Conservation (phyloP, 2,113 vertebrate genomes). For the Lampris megalopsis region DNA sequence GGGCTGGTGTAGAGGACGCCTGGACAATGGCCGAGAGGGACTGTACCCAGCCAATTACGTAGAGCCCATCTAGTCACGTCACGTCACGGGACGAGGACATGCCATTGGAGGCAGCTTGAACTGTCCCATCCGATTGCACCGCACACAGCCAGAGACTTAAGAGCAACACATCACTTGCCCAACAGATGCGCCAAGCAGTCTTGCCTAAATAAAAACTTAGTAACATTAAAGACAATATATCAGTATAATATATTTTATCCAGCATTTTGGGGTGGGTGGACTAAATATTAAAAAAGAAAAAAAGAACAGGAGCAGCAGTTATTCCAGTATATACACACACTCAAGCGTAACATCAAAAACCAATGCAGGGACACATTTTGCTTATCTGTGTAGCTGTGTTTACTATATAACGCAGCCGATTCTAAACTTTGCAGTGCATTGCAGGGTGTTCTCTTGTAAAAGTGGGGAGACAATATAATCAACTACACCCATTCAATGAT, state of each 20-base stretch:
- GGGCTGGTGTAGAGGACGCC: constrained; percentile 97
- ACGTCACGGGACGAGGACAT: constrained; percentile 65
- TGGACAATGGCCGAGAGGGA: constrained; percentile 93
- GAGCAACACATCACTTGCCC: constrained; percentile 81
- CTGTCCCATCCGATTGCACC: constrained; percentile 78
- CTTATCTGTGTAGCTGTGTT: constrained; percentile 77
- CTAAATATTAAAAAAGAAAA: constrained; percentile 65
- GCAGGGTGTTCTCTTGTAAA: constrained; percentile 67
- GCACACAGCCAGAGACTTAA: constrained; percentile 84
- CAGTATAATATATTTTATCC: constrained; percentile 79
- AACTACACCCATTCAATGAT: constrained; percentile 66
- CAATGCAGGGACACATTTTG: constrained; percentile 80
- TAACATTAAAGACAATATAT: constrained; percentile 80
- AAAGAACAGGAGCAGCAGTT: constrained; percentile 65
- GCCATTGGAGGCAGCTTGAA: constrained; percentile 82
- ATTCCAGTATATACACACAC: constrained; percentile 74
- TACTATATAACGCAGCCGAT: constrained; percentile 73
- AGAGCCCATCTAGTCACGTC: constrained; percentile 89
- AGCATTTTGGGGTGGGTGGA: constrained; percentile 72
- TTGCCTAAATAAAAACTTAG: constrained; percentile 82
- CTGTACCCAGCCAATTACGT: constrained; percentile 99
- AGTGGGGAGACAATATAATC: constrained; percentile 71
- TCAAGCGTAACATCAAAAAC: constrained; percentile 62
- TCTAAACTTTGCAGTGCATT: constrained; percentile 60
- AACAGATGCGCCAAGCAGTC: constrained; percentile 81